These are phyloP conservation scores for Pantherophis guttatus DNA, from an alignment of 2,113 vertebrate genomes.

Conservation along the genomic window DNA sequence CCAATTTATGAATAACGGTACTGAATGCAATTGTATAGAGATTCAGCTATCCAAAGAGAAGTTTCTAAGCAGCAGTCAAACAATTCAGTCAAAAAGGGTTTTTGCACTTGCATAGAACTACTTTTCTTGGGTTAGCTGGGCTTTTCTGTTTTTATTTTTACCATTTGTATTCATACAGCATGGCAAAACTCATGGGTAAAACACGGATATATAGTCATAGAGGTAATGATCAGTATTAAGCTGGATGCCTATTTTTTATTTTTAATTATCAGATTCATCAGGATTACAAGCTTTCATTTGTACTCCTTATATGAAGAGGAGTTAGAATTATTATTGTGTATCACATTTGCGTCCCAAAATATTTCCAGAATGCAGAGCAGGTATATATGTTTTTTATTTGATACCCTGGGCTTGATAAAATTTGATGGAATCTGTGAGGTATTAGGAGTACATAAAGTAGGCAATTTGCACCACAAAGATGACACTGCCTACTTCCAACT, in stretches of 20 bases:
- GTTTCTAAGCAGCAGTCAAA: neutral
- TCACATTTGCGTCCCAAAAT: neutral
- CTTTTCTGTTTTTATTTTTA: neutral
- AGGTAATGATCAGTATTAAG: neutral
- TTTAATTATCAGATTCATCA: neutral
- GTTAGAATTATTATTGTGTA: neutral
- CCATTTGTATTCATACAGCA: neutral
- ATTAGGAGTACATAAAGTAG: neutral
- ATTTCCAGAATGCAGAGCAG: neutral
- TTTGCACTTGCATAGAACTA: neutral
- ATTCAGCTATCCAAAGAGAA: neutral
- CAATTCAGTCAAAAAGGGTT: neutral
- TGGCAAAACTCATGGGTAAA: neutral
- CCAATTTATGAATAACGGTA: neutral
- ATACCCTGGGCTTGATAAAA: neutral
- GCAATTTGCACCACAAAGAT: neutral
- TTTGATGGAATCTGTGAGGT: neutral
- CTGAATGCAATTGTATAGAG: neutral
- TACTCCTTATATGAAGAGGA: neutral
- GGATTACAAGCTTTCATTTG: neutral
- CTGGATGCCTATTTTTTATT: neutral
- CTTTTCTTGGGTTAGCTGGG: neutral
- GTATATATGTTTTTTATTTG: neutral
- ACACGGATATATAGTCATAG: neutral
- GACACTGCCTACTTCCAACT: neutral